Percentiles rank a stretch among this genome's conserved stretches.
Evolutionary conservation across 2,797 vertebrate species (phyloP).

Genomic region (Spizella passerina): DNA sequence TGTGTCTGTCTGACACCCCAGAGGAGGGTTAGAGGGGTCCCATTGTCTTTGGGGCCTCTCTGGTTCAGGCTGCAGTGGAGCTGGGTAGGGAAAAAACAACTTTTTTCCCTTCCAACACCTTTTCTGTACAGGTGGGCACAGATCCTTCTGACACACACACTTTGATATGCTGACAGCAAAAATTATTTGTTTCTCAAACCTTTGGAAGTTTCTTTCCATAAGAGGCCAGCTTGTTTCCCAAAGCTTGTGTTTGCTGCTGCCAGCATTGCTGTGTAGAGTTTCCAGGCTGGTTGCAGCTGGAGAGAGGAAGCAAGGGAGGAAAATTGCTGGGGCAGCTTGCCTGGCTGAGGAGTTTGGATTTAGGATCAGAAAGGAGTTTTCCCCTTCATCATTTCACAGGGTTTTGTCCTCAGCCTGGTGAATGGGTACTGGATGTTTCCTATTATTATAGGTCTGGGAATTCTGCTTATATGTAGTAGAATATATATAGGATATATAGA

Average conservation of each 20-base stretch:
- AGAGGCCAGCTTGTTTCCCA: background rate
- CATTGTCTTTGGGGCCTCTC: background rate
- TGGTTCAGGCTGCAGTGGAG: background rate
- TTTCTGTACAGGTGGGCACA: background rate
- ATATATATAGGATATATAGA: too few relatives aligned
- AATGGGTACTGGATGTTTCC: background rate
- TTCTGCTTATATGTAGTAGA: background rate
- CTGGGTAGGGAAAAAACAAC: background rate
- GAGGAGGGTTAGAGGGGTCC: background rate
- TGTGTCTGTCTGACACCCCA: background rate
- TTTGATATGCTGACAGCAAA: background rate
- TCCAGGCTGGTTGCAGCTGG: background rate
- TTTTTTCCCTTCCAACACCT: background rate
- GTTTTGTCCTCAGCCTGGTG: background rate
- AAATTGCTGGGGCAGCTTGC: background rate
- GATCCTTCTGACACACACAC: background rate
- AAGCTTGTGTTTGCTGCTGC: background rate
- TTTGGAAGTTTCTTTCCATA: background rate
- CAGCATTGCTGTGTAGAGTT: background rate
- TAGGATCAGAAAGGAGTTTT: background rate
- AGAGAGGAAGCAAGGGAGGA: background rate
- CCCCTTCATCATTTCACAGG: background rate
- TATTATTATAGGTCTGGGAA: background rate
- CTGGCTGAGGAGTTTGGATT: background rate
- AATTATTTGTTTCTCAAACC: background rate